Evolutionary conservation across 2,113 vertebrate species (phyloP).

Genomic region (Takifugu bimaculatus): DNA sequence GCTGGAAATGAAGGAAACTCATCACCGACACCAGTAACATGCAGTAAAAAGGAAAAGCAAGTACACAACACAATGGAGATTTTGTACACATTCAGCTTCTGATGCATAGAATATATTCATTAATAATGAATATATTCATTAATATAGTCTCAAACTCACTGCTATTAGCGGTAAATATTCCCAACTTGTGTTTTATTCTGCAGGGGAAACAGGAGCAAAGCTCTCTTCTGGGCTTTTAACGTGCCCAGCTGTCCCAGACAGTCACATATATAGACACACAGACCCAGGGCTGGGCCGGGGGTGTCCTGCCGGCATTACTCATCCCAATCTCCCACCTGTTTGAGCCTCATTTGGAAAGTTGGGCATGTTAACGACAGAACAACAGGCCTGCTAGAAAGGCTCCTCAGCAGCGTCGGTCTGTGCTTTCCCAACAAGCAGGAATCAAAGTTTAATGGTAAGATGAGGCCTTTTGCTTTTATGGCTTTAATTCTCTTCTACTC

Average conservation of each 20-base stretch:
- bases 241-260: slow-evolving; percentile 61
- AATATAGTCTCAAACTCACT: too few species aligned
- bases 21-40: too few species aligned
- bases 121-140: too few species aligned
- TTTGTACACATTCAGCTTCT: too few species aligned
- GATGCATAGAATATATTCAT: too few species aligned
- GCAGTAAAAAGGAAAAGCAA: too few species aligned
- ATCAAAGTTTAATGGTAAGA: slow-evolving; percentile 36
- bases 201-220: slow-evolving; percentile 1
- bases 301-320: slow-evolving; percentile 33
- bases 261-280: slow-evolving; percentile 31
- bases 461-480: not conserved
- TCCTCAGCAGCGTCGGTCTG: not conserved
- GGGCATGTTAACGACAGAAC: slow-evolving; percentile 10
- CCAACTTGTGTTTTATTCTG: slow-evolving; percentile 1
- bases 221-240: slow-evolving; percentile 23
- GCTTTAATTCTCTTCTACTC: not conserved
- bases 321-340: slow-evolving; percentile 62
- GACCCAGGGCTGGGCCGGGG: slow-evolving; percentile 18
- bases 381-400: not conserved
- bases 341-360: slow-evolving; percentile 51
- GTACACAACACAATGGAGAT: too few species aligned
- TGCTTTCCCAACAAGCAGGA: not conserved
- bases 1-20: too few species aligned
- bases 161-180: not conserved